Conservation (phyloP, 2,888 invertebrate species). For the Cryptus viduatorius region DNA sequence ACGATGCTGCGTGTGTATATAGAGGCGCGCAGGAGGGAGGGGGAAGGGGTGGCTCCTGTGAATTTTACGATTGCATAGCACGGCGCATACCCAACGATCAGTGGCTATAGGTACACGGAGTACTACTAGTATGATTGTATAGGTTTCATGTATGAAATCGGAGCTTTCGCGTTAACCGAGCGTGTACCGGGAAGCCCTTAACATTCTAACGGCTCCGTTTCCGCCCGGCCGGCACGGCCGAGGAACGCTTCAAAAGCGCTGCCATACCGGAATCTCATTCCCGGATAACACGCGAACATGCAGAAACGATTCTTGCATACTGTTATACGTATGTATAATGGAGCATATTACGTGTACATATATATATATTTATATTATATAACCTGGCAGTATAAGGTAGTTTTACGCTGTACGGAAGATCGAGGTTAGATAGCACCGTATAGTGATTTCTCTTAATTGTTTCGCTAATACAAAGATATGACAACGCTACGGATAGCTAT, state of each 20-base stretch:
- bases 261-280: slow-evolving; percentile 61
- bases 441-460: slow-evolving; percentile 18
- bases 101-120: neutral
- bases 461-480: slow-evolving; percentile 21
- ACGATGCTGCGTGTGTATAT: slow-evolving; percentile 19
- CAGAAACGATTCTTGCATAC: slow-evolving; percentile 46
- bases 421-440: slow-evolving; percentile 4
- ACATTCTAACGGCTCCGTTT: slow-evolving; percentile 64
- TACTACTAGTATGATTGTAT: slow-evolving; percentile 7
- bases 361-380: slow-evolving; percentile 1
- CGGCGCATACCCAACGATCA: slow-evolving; percentile 22
- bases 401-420: slow-evolving; percentile 3
- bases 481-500: neutral
- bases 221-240: slow-evolving; percentile 49
- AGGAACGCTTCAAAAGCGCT: slow-evolving; percentile 33
- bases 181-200: slow-evolving; percentile 66
- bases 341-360: neutral
- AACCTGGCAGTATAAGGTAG: neutral
- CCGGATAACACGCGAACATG: slow-evolving; percentile 60
- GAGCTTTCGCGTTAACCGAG: slow-evolving; percentile 64
- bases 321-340: slow-evolving; percentile 22
- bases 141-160: slow-evolving; percentile 43
- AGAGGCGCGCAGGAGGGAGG: neutral
- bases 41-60: neutral
- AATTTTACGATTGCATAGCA: slow-evolving; percentile 47